A percentile compares a stretch with the other conserved stretches of the same genome.
phyloP scores from a whole-genome alignment of 2,113 vertebrate genomes.

The Thalassarche chlororhynchos region DNA sequence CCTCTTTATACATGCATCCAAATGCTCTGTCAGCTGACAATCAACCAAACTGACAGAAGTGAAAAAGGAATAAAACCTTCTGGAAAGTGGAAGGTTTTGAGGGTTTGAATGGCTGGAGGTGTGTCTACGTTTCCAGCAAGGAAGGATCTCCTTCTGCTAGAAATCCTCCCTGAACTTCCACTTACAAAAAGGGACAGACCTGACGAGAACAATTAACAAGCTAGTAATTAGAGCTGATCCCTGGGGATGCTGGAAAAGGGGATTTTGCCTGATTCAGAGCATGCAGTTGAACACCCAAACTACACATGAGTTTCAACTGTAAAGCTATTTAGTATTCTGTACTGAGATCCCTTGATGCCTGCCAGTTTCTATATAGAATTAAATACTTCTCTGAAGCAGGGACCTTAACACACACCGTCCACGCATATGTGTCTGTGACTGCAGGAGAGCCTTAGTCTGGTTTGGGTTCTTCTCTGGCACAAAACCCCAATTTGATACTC shows the following conservation, averaged over 20 bases:
- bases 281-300: not conserved
- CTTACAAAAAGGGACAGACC: not conserved
- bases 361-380: not conserved
- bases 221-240: not conserved
- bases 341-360: not conserved
- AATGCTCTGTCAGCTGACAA: not conserved
- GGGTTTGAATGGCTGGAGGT: not conserved
- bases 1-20: not conserved
- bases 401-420: not conserved
- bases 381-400: not conserved
- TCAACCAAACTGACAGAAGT: not conserved
- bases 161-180: not conserved
- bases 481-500: not conserved
- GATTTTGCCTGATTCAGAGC: not conserved
- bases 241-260: not conserved
- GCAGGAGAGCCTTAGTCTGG: not conserved
- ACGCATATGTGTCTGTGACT: not conserved
- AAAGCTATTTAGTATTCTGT: not conserved
- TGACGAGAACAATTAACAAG: not conserved
- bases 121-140: not conserved
- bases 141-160: not conserved
- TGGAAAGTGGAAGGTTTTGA: not conserved
- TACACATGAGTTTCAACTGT: not conserved
- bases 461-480: not conserved
- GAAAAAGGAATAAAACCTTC: not conserved